phyloP scores from a whole-genome alignment of 2,113 vertebrate genomes.

The Progne subis region DNA sequence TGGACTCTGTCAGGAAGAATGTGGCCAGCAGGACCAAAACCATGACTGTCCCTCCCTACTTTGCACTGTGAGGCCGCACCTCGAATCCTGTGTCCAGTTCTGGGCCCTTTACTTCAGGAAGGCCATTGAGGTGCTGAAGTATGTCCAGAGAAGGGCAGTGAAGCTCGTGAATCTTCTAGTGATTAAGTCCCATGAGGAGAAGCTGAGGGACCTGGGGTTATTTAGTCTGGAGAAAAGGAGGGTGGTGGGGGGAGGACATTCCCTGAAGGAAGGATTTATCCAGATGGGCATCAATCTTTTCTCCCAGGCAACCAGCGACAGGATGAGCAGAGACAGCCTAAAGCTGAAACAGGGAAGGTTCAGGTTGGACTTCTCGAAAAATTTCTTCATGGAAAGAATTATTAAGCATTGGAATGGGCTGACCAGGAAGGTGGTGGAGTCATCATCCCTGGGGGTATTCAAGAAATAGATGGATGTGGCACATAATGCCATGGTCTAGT shows the following conservation, averaged over 20 bases:
- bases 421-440: fast-evolving
- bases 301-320: background rate
- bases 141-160: background rate
- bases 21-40: background rate
- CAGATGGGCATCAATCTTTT: background rate
- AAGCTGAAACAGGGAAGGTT: background rate
- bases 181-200: background rate
- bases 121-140: background rate
- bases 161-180: background rate
- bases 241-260: fast-evolving
- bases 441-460: background rate
- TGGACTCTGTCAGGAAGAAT: background rate
- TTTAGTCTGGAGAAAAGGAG: background rate
- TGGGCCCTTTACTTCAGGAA: background rate
- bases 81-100: fast-evolving
- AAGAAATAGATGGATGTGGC: fast-evolving
- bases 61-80: background rate
- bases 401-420: too few species aligned
- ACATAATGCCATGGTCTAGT: background rate
- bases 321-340: background rate
- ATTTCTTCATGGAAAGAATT: background rate
- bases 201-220: background rate
- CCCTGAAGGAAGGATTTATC: background rate
- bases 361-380: background rate
- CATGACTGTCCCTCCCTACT: background rate